Evolutionary conservation across 2,888 invertebrate genomes (phyloP), one percentile per base, ranked within the genome.

Genomic region (Parnassius glacialis): DNA sequence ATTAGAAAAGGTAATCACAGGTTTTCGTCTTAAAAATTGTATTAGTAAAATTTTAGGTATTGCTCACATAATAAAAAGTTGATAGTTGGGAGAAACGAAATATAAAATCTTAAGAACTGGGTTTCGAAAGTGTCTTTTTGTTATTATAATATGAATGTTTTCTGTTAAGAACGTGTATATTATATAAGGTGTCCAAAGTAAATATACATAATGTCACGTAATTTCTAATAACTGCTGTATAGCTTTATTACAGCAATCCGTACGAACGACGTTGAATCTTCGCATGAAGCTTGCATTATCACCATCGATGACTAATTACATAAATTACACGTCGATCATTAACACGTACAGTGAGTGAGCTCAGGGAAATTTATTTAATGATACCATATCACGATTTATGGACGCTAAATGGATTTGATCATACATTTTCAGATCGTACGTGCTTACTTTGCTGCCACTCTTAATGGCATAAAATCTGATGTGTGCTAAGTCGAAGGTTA

Each of bases 341-440:
- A 57, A 57, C 52, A 52, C 56, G 55, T 45, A 52, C 20, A n/a
- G 47, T n/a, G 42, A 57, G 34, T 47, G 34, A 41, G 50, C 9
- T 25, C 34, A 20, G 42, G 34, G 16, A 45, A 61, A 57, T 57
- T 47, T 50, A 48, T 50, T 43, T 52, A 61, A 61, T 47, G 57
- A 57, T 47, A 61, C 61, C 12, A 13, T 61, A 61, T 57, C 16
- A 47, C 52, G 48, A 47, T 57, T 61, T 61, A 61, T 52, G 57
- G 42, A 56, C 13, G 57, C 51, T 52, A 52, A 52, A 52, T 57
- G 56, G 41, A 47, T 61, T 45, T 47, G 47, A 61, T 52, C 45
- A 42, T 56, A 52, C 44, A 47, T 16, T 56, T 51, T 3, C 54
- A 59, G 25, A 3, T 42, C 25, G 53, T 45, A 47, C 34, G 59